Evolutionary conservation across 2,113 vertebrate species (phyloP).

Genomic region (Psilopsiagon aurifrons): DNA sequence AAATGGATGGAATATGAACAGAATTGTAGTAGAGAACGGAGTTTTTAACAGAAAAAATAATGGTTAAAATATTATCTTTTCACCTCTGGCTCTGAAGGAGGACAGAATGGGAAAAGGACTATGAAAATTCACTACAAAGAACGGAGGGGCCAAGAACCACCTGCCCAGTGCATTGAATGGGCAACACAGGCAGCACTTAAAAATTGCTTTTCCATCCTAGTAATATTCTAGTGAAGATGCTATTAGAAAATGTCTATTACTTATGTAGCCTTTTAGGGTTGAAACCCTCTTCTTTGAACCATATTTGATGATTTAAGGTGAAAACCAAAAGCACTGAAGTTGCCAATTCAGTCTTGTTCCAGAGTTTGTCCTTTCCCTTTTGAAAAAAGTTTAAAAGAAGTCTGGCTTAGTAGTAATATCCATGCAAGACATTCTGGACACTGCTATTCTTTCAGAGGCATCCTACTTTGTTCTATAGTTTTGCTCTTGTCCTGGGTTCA

Average conservation of each 20-base stretch:
- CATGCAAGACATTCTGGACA: not conserved
- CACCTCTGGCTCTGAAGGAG: not conserved
- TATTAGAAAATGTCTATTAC: not conserved
- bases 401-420: not conserved
- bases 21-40: not conserved
- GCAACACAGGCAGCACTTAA: not conserved
- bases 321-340: not conserved
- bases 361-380: not conserved
- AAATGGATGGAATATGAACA: not conserved
- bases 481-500: too few species aligned
- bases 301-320: not conserved
- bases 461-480: not conserved
- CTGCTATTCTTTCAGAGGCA: not conserved
- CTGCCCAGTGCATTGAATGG: not conserved
- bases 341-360: not conserved
- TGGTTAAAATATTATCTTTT: not conserved
- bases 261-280: not conserved
- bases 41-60: not conserved
- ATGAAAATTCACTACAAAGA: not conserved
- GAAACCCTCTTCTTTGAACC: not conserved
- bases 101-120: not conserved
- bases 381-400: not conserved
- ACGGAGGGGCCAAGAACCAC: not conserved
- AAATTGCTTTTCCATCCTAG: not conserved
- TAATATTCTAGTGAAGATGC: not conserved